Evolutionary conservation across 2,113 vertebrate genomes (phyloP).

Genomic region (Leucoraja erinaceus): DNA sequence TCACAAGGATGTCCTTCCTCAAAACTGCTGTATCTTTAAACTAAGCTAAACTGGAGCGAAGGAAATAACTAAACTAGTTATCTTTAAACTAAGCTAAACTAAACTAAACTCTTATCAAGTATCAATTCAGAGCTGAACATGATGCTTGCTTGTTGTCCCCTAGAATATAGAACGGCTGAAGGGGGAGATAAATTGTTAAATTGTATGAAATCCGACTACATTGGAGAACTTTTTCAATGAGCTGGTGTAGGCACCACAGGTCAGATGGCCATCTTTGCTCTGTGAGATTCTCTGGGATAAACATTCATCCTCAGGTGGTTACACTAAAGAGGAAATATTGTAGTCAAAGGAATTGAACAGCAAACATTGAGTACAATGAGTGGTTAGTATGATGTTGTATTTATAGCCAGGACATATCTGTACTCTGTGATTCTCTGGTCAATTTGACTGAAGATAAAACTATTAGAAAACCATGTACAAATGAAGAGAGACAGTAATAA

Average conservation of each 20-base stretch:
- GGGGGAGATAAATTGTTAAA: background rate
- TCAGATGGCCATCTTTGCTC: background rate
- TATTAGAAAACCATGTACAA: background rate
- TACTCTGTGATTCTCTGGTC: background rate
- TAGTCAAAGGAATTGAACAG: too few relatives aligned
- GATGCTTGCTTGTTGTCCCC: background rate
- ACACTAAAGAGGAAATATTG: too few relatives aligned
- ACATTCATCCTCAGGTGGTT: too few relatives aligned
- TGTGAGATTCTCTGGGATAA: background rate
- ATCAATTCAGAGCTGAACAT: background rate
- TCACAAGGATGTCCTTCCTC: too few relatives aligned
- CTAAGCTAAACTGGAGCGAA: too few relatives aligned
- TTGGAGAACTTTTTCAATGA: background rate
- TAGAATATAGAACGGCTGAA: background rate
- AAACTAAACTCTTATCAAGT: too few relatives aligned
- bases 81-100: too few relatives aligned
- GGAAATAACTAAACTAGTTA: too few relatives aligned
- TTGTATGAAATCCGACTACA: background rate
- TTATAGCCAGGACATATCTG: too few relatives aligned
- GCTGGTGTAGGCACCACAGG: background rate
- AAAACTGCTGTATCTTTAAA: too few relatives aligned
- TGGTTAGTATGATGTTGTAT: too few relatives aligned
- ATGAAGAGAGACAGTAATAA: background rate
- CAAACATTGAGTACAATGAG: too few relatives aligned
- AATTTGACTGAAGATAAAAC: background rate